phyloP scores from a whole-genome alignment of 2,797 vertebrate species.

The Anabas testudineus region DNA sequence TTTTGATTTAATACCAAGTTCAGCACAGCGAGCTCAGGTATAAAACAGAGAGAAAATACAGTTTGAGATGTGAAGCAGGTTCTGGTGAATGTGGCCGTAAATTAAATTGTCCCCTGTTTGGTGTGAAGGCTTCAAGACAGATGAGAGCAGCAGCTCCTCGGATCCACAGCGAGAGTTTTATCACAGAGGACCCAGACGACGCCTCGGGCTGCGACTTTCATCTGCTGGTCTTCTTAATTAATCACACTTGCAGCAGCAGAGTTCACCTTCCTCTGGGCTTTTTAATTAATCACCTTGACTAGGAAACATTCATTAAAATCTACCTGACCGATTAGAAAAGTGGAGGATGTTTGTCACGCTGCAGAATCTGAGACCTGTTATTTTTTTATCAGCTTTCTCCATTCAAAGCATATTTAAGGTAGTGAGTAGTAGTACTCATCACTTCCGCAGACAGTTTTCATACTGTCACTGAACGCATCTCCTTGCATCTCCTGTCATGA shows the following conservation, averaged over 20 bases:
- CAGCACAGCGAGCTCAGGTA: not conserved
- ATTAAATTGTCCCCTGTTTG: not conserved
- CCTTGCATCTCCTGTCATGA: too few relatives aligned
- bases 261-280: slow-evolving; percentile 28
- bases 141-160: not conserved
- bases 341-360: slow-evolving; percentile 29
- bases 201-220: slow-evolving; percentile 46
- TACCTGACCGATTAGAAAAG: not conserved
- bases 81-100: not conserved
- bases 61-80: not conserved
- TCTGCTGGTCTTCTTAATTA: slow-evolving; percentile 45
- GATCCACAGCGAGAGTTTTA: slow-evolving; percentile 19
- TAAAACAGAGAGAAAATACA: not conserved
- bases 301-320: slow-evolving; percentile 32
- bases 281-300: slow-evolving; percentile 36
- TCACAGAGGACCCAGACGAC: slow-evolving; percentile 15
- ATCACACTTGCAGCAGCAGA: slow-evolving; percentile 45
- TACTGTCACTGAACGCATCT: too few relatives aligned
- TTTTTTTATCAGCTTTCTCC: not conserved
- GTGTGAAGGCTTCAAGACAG: slow-evolving; percentile 4
- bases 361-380: not conserved
- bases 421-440: too few relatives aligned
- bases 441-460: too few relatives aligned
- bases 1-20: too few relatives aligned
- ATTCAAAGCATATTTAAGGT: not conserved